Base-by-base conservation (phyloP, 1,140 invertebrate genomes). In the Lepidurus arcticus region DNA sequence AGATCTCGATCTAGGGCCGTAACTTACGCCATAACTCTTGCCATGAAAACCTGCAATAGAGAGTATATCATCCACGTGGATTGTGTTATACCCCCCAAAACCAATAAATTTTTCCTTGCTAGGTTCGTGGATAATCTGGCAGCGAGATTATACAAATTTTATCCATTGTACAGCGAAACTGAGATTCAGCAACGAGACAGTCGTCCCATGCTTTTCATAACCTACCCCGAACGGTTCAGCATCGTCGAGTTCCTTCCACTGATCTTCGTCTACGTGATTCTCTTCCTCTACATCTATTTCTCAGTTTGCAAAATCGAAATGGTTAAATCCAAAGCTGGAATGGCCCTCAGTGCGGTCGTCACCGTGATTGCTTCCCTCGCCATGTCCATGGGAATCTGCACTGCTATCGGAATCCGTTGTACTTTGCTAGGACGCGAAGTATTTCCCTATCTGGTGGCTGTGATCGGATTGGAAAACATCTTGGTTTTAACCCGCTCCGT, bases 401-500 rank as follows among this genome's bases (percentile, higher is more conserved):
- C 96, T 81, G 93, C 96, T 83, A 97, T 98, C 84, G 96, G 88
- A 44, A 81, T 90, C 16, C 86, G 85, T 83, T 86, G 88, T 81
- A 85, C 78, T 6, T 47, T 78, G 16, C 78, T 75, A 1, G 78
- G 83, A 80, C 86, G 87, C 80, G 87, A 88, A 82, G 91, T 98
- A 73, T 98, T 98, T 83, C 97, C 97, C 0, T 98, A 98, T 86
- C 85, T 99, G 73, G 93, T 98, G 0, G 92, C 98, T 65, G 90
- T 98, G 13, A 92, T 99, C 78, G 96, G 97, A 16, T 86, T 98
- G 9, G 98, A 99, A 86, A 99, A 99, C 85, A 93, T 97, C 42
- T 85, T 99, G 21, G 95, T 98, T 0, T 86, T 99, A 42, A 98
- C 96, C 0, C 96, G 96, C 85, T 96, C 95, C 82, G 94, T 98